Conservation (phyloP, 2,888 invertebrate genomes). For the Lingula anatina region DNA sequence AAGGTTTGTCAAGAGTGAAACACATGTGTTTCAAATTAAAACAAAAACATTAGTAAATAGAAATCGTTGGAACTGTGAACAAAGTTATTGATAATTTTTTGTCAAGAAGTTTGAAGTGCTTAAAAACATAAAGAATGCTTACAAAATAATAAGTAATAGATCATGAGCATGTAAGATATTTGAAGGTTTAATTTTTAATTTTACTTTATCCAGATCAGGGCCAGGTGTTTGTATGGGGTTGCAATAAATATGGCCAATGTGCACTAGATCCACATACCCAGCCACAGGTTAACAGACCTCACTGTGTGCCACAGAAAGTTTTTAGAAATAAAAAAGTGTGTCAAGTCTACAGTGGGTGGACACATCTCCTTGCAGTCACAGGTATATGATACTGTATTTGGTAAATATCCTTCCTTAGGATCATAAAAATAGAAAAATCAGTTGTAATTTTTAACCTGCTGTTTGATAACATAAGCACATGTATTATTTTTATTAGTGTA, state of each 20-base stretch:
- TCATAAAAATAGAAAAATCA: too few species aligned
- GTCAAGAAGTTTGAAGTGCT: neutral
- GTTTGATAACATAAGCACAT: too few species aligned
- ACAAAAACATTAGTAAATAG: too few species aligned
- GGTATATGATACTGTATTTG: too few species aligned
- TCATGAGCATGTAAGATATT: neutral
- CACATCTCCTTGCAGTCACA: conserved; percentile 30
- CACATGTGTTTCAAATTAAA: too few species aligned
- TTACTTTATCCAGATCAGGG: conserved; percentile 19
- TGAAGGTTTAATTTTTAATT: neutral
- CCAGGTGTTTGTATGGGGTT: conserved; percentile 31
- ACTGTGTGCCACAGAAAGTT: conserved; percentile 4
- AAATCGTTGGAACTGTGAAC: too few species aligned
- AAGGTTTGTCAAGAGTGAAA: too few species aligned
- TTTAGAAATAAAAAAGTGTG: conserved; percentile 14
- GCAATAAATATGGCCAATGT: conserved; percentile 39
- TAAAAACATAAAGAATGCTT: neutral
- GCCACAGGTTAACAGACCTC: conserved; percentile 10
- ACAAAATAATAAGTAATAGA: neutral
- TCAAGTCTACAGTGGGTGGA: conserved; percentile 33
- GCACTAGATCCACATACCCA: conserved; percentile 11
- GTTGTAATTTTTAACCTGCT: too few species aligned
- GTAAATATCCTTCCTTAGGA: too few species aligned
- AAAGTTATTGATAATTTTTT: too few species aligned
- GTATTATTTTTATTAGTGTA: too few species aligned